These are phyloP conservation scores for Anhinga rufa DNA, from an alignment of 2,113 vertebrate species.

Conservation along the genomic window DNA sequence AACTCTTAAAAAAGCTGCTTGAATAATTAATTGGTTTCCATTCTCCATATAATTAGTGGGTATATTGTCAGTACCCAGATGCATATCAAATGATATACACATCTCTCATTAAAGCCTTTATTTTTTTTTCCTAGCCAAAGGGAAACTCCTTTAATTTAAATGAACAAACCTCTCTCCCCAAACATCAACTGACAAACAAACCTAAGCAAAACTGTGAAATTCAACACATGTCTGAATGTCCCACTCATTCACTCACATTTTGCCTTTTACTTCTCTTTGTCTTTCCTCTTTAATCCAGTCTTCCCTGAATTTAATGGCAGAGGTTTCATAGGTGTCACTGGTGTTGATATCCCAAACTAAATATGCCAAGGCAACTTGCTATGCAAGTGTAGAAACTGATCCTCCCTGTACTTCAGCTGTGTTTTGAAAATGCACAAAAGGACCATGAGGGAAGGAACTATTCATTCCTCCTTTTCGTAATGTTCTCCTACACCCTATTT, in stretches of 20 bases:
- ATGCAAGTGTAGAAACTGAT: fast-evolving
- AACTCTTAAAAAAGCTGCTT: neutral
- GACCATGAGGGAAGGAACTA: neutral
- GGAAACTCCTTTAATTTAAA: neutral
- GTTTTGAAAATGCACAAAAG: neutral
- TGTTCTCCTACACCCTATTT: neutral
- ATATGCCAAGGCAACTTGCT: neutral
- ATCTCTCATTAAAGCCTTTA: neutral
- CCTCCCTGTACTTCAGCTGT: neutral
- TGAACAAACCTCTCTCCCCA: neutral
- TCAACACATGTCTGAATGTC: neutral
- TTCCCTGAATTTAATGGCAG: neutral
- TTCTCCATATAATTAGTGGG: neutral
- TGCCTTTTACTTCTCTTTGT: neutral
- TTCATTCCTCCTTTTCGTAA: neutral
- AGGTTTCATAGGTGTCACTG: neutral
- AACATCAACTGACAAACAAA: neutral
- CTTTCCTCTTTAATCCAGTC: neutral
- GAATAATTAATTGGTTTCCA: slow-evolving; percentile 14
- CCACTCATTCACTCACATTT: neutral
- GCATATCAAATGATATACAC: neutral
- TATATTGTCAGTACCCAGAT: neutral
- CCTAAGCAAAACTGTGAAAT: neutral
- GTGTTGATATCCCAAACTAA: neutral
- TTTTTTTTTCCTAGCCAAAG: neutral